These are phyloP conservation scores for Panthera uncia DNA, from an alignment of 2,113 vertebrate genomes.

Conservation along the genomic window DNA sequence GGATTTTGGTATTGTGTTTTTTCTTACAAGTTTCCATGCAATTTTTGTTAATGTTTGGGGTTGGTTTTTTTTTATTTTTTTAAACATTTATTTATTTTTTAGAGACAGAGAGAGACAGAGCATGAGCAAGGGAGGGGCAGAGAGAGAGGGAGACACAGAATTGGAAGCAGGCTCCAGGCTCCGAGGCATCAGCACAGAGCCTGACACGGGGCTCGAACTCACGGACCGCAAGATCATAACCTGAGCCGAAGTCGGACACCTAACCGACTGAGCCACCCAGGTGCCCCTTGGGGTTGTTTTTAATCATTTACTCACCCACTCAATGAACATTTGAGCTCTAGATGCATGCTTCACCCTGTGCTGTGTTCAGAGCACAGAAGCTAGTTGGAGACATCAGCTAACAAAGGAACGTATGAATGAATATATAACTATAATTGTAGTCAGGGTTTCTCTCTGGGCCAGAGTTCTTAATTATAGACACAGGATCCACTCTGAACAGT, in stretches of 20 bases:
- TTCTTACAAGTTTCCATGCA: not conserved
- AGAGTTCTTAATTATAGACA: not conserved
- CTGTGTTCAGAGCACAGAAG: not conserved
- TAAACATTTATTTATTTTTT: no score
- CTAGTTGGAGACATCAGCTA: not conserved
- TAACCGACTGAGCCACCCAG: no score
- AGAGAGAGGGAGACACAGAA: no score
- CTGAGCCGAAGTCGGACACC: no score
- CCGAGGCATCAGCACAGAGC: no score
- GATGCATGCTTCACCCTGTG: rapidly evolving
- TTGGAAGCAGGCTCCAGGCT: no score
- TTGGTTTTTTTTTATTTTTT: not conserved
- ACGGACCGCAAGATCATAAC: no score
- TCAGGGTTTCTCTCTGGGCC: not conserved
- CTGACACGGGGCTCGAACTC: no score
- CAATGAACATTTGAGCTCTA: not conserved
- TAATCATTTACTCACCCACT: not conserved
- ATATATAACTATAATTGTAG: not conserved
- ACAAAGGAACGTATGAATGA: not conserved
- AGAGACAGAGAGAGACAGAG: no score
- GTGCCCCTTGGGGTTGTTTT: not conserved
- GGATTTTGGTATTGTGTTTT: not conserved
- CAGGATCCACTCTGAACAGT: not conserved
- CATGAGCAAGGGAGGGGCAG: no score
- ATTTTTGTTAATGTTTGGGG: not conserved